Percentiles rank a stretch among this genome's conserved stretches.
Evolutionary conservation across 2,113 vertebrate genomes (phyloP).

Genomic region (Pangasianodon gigas): DNA sequence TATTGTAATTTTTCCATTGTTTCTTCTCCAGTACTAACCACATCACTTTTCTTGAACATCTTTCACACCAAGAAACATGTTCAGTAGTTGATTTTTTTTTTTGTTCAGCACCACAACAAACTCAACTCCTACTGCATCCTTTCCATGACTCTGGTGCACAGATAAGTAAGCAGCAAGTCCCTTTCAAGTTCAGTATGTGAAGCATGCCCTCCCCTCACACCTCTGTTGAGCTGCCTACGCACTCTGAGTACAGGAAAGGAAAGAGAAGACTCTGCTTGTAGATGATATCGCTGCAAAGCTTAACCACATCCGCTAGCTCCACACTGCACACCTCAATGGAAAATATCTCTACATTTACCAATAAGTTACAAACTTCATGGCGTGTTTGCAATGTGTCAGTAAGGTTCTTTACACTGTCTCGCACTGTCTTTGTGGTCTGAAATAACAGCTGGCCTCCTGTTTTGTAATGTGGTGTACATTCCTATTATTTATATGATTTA

Average conservation of each 20-base stretch:
- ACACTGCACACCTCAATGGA: conserved; percentile 62
- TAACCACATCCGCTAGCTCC: conserved; percentile 76
- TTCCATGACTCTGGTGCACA: conserved; percentile 45
- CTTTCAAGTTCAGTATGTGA: conserved; percentile 38
- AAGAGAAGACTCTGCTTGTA: conserved; percentile 60
- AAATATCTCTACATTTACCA: conserved; percentile 43
- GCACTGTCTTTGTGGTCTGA: conserved; percentile 19
- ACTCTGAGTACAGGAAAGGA: conserved; percentile 48
- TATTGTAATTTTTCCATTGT: conserved; percentile 14
- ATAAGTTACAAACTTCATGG: conserved; percentile 2
- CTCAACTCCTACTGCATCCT: conserved; percentile 34
- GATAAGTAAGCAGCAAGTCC: conserved; percentile 28
- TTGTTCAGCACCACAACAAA: conserved; percentile 37
- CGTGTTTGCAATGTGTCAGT: background rate
- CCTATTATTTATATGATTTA: background rate
- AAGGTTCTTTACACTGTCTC: background rate
- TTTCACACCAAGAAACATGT: conserved; percentile 28
- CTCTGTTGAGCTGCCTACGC: conserved; percentile 61
- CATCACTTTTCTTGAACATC: background rate
- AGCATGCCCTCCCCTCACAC: conserved; percentile 48
- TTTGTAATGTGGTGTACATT: background rate
- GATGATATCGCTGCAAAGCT: conserved; percentile 65
- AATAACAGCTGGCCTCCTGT: background rate
- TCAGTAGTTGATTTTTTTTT: conserved; percentile 13
- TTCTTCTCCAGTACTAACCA: background rate